Evolutionary conservation across 1,140 invertebrate species (phyloP).

Genomic region (Pachyrhynchus sulphureomaculatus): DNA sequence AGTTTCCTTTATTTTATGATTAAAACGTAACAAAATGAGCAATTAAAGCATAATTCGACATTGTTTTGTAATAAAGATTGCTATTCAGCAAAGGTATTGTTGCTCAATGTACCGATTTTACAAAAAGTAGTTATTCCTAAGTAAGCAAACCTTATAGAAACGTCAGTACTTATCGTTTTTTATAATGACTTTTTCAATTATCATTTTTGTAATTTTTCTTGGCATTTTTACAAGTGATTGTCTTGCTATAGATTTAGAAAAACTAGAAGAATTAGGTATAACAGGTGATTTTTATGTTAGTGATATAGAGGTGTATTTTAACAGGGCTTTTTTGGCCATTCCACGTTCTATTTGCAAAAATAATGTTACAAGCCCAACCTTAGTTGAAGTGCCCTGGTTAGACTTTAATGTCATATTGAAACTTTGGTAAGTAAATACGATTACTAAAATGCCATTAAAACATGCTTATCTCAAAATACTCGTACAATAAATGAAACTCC

Average conservation of each 20-base stretch:
- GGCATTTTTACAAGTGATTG: too few species aligned
- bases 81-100: too few species aligned
- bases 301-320: constrained; percentile 37
- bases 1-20: too few species aligned
- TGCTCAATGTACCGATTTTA: too few species aligned
- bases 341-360: constrained; percentile 39
- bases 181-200: too few species aligned
- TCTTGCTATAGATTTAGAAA: constrained; percentile 17
- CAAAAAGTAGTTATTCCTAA: too few species aligned
- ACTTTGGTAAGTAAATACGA: constrained; percentile 1
- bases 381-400: constrained; percentile 41
- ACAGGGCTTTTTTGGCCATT: constrained; percentile 40
- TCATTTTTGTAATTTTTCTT: too few species aligned
- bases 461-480: neutral
- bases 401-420: constrained; percentile 23
- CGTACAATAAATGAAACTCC: neutral
- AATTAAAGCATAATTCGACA: too few species aligned
- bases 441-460: neutral
- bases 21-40: too few species aligned
- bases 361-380: constrained; percentile 38
- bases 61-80: too few species aligned
- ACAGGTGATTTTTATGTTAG: constrained; percentile 34
- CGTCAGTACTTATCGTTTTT: too few species aligned
- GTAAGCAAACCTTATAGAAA: too few species aligned
- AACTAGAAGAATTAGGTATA: constrained; percentile 17